phyloP scores from a whole-genome alignment of 1,140 invertebrate genomes.

The Caligus rogercresseyi region DNA sequence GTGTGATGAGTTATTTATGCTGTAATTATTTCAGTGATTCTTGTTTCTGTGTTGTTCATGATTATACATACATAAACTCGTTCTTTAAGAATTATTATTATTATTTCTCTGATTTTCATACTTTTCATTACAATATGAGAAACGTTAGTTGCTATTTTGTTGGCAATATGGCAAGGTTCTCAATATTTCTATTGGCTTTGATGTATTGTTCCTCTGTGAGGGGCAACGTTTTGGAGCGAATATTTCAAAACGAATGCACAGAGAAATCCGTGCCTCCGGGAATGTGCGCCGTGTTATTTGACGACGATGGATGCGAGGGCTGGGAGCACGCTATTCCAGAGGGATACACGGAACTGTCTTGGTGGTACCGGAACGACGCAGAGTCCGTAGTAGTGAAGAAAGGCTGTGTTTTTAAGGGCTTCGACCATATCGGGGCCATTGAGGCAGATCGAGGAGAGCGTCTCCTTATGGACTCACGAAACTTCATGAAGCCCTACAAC shows the following conservation, averaged over 20 bases:
- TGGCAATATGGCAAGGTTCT: too few relatives aligned
- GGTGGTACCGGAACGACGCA: conserved; percentile 14
- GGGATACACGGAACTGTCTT: neutral
- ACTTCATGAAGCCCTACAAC: neutral
- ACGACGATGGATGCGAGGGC: conserved; percentile 10
- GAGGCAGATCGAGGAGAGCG: neutral
- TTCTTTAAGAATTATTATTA: too few relatives aligned
- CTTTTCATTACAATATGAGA: too few relatives aligned
- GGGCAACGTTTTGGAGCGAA: too few relatives aligned
- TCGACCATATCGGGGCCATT: neutral
- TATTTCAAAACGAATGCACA: neutral
- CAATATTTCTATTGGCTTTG: too few relatives aligned
- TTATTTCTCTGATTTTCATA: too few relatives aligned
- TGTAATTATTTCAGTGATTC: too few relatives aligned
- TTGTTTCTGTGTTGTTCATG: too few relatives aligned
- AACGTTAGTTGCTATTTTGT: too few relatives aligned
- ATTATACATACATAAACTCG: too few relatives aligned
- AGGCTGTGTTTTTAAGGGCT: conserved; percentile 10
- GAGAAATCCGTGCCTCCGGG: neutral
- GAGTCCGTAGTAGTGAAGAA: conserved; percentile 13
- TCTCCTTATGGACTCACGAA: neutral
- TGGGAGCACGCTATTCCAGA: neutral
- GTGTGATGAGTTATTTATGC: too few relatives aligned
- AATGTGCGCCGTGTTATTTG: neutral
- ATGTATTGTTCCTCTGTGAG: too few relatives aligned